Evolutionary conservation across 2,113 vertebrate genomes (phyloP), one percentile per base, ranked within the genome.

Genomic region (Gnathonemus longibarbis): DNA sequence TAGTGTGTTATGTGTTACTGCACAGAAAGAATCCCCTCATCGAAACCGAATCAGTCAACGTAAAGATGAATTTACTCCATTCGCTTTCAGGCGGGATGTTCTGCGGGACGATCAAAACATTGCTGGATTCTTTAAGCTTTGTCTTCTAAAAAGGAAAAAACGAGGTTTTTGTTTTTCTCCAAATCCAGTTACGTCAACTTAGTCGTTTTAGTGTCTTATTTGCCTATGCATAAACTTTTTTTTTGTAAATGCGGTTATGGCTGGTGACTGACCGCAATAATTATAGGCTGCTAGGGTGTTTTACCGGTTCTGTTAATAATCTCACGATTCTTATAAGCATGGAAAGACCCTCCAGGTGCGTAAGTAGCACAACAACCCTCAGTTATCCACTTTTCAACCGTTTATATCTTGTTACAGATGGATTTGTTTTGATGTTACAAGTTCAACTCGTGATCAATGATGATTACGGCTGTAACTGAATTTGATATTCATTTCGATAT

Each of bases 11-110:
- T 9, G 17, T 7, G 8, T 31, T 52, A n/a, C 5, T 27, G 27
- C 45, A 45, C 17, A 87, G 6, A 56, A 27, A 24, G 74, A 17
- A 2, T 39, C 39, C 35, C 5, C 74, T 80, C 74, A 39, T 80
- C 35, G 74, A 17, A 39, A 7, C 24, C 88, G 91, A 92, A 92
- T 84, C 62, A 88, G 84, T 10, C 74, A 1, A n/a, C 46, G 19
- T 17, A 66, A 9, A 89, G 15, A 91, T 62, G 4, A 4, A 45
- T 90, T 56, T 53, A 13, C 84, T 11, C 19, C 1, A 74, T 92
- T 93, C 90, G 90, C 90, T 90, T 92, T 91, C 90, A 62, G 90
- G 91, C 91, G 91, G 91, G 91, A 85, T 74, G 70, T 80, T 35
- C 7, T 27, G 45, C 5, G 39, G 42, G 27, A 0, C 5, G 17